Evolutionary conservation across 2,797 vertebrate genomes (phyloP), one percentile per base, ranked within the genome.

Genomic region (Crenuchus spilurus): DNA sequence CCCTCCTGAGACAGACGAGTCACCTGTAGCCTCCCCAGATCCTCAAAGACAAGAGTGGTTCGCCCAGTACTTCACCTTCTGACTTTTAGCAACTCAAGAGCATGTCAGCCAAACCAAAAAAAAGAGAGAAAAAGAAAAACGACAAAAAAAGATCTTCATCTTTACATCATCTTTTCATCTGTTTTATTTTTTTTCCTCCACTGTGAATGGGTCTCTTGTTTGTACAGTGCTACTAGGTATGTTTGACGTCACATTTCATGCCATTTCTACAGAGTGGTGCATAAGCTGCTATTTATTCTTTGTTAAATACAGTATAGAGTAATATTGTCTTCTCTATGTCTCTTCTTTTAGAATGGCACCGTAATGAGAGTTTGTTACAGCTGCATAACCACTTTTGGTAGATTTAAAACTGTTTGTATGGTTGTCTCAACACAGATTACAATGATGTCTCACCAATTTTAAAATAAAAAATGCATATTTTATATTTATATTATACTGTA

Each of bases 21-120:
- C 95, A 41, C 79, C 94, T 39, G 92, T 92, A 85, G 93, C 93
- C 89, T 94, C 95, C 79, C 91, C 96, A 42, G 97, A 99, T 74
- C 90, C 95, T 41, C 97, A 99, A 76, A 95, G 95, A 86, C 97
- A 99, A 91, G 97, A 99, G 89, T 99, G 97, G 97, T 94, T 99
- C 84, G 96, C 97, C 88, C 95, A 96, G 49, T 99, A 99, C 92
- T 99, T 99, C 93, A 98, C 97, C 18, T 99, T 99, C 94, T 99
- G 95, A 99, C 82, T 82, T 80, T 70, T 72, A 70, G 58, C 78
- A 81, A 63, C 78, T 62, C 70, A 87, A 89, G 89, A 97, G 97
- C 95, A 97, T 96, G 96, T 93, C 90, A 84, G 90, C 88, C 88
- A 85, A 91, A 90, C 82, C 75, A 85, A 61, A 74, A 67, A 46